These are phyloP conservation scores for Ophioderma brevispina DNA, from an alignment of 35 echinoderm and acorn worm genomes.

Conservation along the genomic window DNA sequence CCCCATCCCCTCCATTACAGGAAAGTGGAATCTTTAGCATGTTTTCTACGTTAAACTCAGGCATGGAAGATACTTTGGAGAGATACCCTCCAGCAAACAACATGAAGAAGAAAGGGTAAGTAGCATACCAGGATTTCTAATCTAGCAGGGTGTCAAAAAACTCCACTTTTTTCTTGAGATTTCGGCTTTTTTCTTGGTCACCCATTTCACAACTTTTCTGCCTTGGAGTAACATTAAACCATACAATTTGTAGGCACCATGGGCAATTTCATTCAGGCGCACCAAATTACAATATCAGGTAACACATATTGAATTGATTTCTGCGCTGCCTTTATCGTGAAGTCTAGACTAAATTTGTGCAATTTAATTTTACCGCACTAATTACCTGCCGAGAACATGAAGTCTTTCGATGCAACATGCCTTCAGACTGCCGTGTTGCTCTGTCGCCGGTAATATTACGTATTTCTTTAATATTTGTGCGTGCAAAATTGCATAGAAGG, in stretches of 20 bases:
- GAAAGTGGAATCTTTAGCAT: slow-evolving; percentile 66
- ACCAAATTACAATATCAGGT: neutral
- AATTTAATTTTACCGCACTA: neutral
- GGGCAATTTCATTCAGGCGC: neutral
- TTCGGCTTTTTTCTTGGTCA: too few species aligned
- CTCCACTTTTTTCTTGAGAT: too few species aligned
- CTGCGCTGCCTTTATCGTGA: neutral
- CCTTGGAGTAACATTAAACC: neutral
- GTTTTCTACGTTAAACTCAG: slow-evolving; percentile 41
- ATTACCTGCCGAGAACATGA: neutral
- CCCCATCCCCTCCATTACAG: slow-evolving; percentile 11
- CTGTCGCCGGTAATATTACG: too few species aligned
- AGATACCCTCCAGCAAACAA: slow-evolving; percentile 5
- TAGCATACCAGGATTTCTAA: neutral
- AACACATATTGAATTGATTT: neutral
- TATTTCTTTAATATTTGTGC: too few species aligned
- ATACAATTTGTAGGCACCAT: neutral
- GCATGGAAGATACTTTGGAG: slow-evolving; percentile 20
- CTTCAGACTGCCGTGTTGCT: neutral
- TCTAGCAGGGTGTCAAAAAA: too few species aligned
- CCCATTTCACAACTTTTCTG: neutral
- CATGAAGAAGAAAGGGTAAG: slow-evolving; percentile 50
- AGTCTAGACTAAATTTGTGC: neutral
- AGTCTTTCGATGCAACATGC: too few species aligned
- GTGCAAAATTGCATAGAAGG: too few species aligned